A percentile compares a stretch with the other conserved stretches of the same genome.
phyloP scores from a whole-genome alignment of 2,797 vertebrate genomes.

The Cossypha dichroa region DNA sequence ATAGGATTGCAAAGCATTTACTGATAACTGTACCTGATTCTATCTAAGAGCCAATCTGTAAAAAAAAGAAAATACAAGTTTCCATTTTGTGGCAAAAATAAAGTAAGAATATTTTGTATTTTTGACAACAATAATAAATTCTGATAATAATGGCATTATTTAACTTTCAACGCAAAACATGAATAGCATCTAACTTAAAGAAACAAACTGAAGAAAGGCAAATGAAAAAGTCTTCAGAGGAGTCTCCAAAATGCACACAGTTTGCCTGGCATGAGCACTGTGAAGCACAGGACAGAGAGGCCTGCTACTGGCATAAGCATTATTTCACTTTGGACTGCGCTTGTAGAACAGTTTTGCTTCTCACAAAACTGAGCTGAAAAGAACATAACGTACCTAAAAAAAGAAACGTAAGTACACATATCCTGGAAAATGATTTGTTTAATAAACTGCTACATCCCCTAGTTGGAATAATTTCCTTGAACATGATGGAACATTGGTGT shows the following conservation, averaged over 20 bases:
- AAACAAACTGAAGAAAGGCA: not conserved
- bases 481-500: conserved; percentile 8
- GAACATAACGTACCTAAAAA: conserved; percentile 25
- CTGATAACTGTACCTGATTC: not conserved
- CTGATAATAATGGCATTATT: not conserved
- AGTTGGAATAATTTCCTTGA: conserved; percentile 37
- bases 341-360: not conserved
- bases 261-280: not conserved
- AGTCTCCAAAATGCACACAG: not conserved
- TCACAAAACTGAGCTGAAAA: not conserved
- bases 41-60: not conserved
- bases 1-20: not conserved
- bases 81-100: not conserved
- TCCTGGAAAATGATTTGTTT: conserved; percentile 59
- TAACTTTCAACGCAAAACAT: not conserved
- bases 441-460: conserved; percentile 57
- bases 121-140: not conserved
- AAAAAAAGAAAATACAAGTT: not conserved
- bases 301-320: not conserved
- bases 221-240: not conserved
- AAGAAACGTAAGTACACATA: conserved; percentile 4
- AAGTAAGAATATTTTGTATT: not conserved
- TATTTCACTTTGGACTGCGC: not conserved
- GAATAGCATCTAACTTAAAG: not conserved
- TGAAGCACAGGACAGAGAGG: not conserved